phyloP scores from a whole-genome alignment of 2,797 vertebrate species.

The Acrocephalus scirpaceus region DNA sequence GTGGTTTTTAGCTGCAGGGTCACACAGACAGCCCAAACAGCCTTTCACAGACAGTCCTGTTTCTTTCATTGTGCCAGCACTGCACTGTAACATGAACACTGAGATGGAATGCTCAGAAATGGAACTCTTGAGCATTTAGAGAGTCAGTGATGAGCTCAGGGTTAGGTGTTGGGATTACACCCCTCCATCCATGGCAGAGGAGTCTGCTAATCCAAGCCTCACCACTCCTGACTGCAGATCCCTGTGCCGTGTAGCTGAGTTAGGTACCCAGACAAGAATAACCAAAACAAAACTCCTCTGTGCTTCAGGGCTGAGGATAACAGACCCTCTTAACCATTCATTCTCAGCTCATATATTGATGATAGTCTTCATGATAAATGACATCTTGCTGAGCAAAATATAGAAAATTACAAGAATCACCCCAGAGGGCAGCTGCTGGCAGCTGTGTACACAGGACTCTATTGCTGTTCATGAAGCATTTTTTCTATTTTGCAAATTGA shows the following conservation, averaged over 20 bases:
- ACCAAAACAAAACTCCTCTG: background rate
- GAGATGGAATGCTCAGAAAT: background rate
- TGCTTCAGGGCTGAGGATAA: background rate
- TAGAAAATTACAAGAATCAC: conserved; percentile 16
- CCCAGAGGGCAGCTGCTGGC: conserved; percentile 5
- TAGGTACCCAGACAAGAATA: background rate
- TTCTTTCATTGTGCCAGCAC: background rate
- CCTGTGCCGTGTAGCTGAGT: accelerated
- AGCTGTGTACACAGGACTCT: background rate
- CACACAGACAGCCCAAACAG: background rate
- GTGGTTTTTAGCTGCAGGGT: background rate
- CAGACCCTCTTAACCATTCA: background rate
- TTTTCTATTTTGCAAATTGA: background rate
- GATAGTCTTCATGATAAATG: background rate
- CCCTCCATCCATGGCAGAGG: background rate
- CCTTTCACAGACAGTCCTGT: background rate
- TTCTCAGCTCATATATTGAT: background rate
- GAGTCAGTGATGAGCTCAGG: background rate
- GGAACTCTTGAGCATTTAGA: background rate
- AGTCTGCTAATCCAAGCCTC: background rate
- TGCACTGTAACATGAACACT: background rate
- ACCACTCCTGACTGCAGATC: background rate
- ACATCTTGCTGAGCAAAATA: background rate
- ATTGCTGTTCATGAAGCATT: background rate
- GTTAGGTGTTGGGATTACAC: background rate